A percentile compares a stretch with the other conserved stretches of the same genome.
phyloP scores from a whole-genome alignment of 2,113 vertebrate genomes.

The Origma solitaria region DNA sequence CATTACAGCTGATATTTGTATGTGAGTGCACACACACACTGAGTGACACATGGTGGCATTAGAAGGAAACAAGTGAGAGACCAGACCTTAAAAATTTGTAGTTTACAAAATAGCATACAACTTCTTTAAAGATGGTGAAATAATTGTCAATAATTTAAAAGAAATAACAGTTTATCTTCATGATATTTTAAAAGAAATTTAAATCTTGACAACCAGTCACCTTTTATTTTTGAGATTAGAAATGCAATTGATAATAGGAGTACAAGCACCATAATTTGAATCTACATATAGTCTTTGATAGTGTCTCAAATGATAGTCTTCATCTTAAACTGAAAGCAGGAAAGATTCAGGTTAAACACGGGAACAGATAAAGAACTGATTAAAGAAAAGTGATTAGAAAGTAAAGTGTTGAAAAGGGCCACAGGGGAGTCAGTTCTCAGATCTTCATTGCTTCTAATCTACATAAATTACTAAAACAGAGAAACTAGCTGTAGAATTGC shows the following conservation, averaged over 20 bases:
- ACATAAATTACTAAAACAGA: slow-evolving; percentile 55
- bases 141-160: neutral
- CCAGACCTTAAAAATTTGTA: neutral
- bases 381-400: slow-evolving; percentile 62
- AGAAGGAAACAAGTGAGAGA: neutral
- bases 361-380: slow-evolving; percentile 60
- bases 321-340: slow-evolving; percentile 41
- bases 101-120: neutral
- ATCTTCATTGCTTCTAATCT: slow-evolving; percentile 60
- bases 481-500: slow-evolving; percentile 36
- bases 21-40: neutral
- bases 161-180: neutral
- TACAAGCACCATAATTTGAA: slow-evolving; percentile 34
- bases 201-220: neutral
- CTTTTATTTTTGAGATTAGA: neutral
- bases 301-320: slow-evolving; percentile 15
- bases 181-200: neutral
- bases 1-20: neutral
- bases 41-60: neutral
- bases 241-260: slow-evolving; percentile 22
- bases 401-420: slow-evolving; percentile 49
- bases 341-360: slow-evolving; percentile 51
- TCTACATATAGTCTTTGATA: slow-evolving; percentile 47
- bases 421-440: slow-evolving; percentile 47
- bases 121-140: neutral